Evolutionary conservation across 2,888 invertebrate genomes (phyloP).

Genomic region (Drosophila antonietae): DNA sequence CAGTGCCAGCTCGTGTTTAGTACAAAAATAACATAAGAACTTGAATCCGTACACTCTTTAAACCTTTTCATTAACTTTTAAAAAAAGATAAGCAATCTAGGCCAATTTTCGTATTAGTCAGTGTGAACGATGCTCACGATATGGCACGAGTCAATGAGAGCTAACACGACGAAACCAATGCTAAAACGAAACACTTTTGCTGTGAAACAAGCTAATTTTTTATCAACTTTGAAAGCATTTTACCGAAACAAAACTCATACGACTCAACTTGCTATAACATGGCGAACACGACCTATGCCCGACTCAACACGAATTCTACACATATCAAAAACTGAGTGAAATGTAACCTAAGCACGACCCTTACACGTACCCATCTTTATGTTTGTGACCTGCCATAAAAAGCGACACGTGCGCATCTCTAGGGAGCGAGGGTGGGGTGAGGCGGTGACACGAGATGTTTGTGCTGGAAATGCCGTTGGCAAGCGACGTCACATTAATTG

Average conservation of each 20-base stretch:
- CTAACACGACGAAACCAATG: not conserved
- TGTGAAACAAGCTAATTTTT: not conserved
- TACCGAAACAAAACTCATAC: not conserved
- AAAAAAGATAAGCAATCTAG: not conserved
- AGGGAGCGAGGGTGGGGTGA: not conserved
- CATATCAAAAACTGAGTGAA: not conserved
- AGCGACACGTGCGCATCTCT: slow-evolving; percentile 23
- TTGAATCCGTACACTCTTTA: no score
- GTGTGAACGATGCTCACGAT: not conserved
- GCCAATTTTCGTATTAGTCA: not conserved
- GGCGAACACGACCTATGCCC: no score
- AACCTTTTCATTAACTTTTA: not conserved
- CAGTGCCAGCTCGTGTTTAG: not conserved
- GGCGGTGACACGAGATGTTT: not conserved
- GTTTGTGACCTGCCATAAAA: slow-evolving; percentile 1
- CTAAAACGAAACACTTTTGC: no score
- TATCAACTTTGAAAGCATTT: not conserved
- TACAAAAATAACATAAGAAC: not conserved
- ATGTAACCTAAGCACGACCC: slow-evolving; percentile 3
- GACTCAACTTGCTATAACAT: not conserved
- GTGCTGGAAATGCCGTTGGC: slow-evolving; percentile 51
- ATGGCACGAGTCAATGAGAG: not conserved
- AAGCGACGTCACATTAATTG: slow-evolving; percentile 65
- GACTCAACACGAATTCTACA: slow-evolving; percentile 1
- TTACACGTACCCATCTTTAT: slow-evolving; percentile 1